Base-by-base conservation (phyloP, 1,140 invertebrate genomes). In the Drosophila orena region DNA sequence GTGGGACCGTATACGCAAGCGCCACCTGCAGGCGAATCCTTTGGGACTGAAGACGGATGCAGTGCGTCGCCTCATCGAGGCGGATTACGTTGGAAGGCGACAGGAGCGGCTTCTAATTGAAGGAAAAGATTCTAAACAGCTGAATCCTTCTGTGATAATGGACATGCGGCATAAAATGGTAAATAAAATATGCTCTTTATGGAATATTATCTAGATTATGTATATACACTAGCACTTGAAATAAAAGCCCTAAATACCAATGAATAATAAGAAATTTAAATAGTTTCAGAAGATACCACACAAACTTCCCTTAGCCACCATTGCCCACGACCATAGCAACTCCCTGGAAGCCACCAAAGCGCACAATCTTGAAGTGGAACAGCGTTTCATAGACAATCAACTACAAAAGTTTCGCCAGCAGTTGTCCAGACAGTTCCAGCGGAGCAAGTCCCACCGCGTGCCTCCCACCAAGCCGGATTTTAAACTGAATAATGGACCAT, bases 111-210 rank as follows among this genome's bases (percentile, higher is more conserved):
- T 75, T 37, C 58, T 92, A 8, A 78, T 89, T 11, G 77, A 90
- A n/a, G 91, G 91, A 5, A 79, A 91, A 10, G 55, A 37, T 2
- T n/a, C 50, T 8, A 69, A 72, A 24, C 66, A 75, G 7, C 46
- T 92, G 0, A 83, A 92, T 84, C 92, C 92, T 0, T 74, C 61
- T 42, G 50, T 90, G 0, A 79, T 92, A 6, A 92, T 92, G 91
- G 88, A 92, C 37, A 79, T 92, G 68, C 68, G 92, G 1, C 92
- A 92, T 55, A 75, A 91, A 62, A 85, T 91, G 86, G 92, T 92
- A 49, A 83, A 52, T 20, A 30, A 8, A 30, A 30, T 30, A 30
- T 30, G 8, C 27, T 30, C 7, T 8, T 30, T 3, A 10, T 7
- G 30, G 30, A 30, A 8, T 30, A 30, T 30, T 30, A 8, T 30